Conservation (phyloP, 2,113 vertebrate species). For the Clarias batrachus region DNA sequence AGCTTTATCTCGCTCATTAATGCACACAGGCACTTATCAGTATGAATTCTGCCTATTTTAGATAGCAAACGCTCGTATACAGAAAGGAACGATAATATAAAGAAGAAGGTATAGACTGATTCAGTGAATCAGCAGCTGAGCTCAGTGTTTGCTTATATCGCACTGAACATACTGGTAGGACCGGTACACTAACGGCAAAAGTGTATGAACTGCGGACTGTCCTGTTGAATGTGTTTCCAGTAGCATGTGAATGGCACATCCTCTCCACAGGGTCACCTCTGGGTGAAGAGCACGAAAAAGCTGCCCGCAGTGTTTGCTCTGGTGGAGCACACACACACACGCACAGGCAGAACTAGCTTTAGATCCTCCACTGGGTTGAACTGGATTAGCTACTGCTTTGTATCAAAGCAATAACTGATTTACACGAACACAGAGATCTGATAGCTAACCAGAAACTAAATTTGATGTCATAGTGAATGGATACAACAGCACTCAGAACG, state of each 20-base stretch:
- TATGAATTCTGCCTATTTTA: neutral
- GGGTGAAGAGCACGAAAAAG: constrained; percentile 28
- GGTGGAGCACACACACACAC: constrained; percentile 3
- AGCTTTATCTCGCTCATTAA: constrained; percentile 4
- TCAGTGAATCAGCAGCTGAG: constrained; percentile 26
- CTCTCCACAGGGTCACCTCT: constrained; percentile 23
- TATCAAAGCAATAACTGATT: constrained; percentile 10
- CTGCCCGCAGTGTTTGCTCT: constrained; percentile 15
- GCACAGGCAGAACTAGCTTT: constrained; percentile 1
- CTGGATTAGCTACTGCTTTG: constrained; percentile 13
- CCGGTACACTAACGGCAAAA: constrained; percentile 41
- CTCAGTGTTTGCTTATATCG: constrained; percentile 36
- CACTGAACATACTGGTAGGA: constrained; percentile 36
- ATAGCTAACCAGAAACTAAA: neutral
- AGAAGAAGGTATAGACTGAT: constrained; percentile 5
- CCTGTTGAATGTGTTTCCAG: constrained; percentile 10
- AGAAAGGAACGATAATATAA: constrained; percentile 2
- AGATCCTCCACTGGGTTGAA: constrained; percentile 27
- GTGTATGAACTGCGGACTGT: constrained; percentile 5
- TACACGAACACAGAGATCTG: constrained; percentile 26
- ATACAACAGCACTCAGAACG: neutral
- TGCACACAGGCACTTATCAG: neutral
- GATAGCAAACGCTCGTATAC: neutral
- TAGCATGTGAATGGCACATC: constrained; percentile 37
- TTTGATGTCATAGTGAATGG: neutral